Conservation (phyloP, 2,797 vertebrate genomes). For the Protosalanx chinensis region DNA sequence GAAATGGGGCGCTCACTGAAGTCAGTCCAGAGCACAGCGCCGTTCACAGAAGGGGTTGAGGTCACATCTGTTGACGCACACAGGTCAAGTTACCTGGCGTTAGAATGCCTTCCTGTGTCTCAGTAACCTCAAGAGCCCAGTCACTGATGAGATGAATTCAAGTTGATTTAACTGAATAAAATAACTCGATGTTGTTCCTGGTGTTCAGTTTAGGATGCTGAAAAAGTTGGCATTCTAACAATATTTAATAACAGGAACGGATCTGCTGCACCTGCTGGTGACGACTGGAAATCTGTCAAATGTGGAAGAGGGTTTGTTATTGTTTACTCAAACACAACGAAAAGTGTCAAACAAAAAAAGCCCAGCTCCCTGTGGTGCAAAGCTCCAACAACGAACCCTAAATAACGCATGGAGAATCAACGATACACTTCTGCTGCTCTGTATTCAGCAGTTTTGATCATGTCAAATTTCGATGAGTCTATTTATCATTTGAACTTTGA, state of each 20-base stretch:
- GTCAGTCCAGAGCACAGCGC: conserved; percentile 24
- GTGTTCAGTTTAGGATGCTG: too few species aligned
- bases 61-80: conserved; percentile 32
- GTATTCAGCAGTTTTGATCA: neutral
- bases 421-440: neutral
- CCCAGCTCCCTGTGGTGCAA: neutral
- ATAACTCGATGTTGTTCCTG: too few species aligned
- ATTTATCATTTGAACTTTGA: too few species aligned
- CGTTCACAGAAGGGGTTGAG: conserved; percentile 7
- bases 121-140: neutral
- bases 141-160: neutral
- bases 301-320: too few species aligned
- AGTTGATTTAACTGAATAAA: neutral
- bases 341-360: too few species aligned
- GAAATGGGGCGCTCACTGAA: neutral
- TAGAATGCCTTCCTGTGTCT: neutral
- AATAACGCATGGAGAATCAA: neutral
- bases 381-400: neutral
- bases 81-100: neutral
- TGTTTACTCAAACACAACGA: too few species aligned
- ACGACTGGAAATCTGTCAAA: too few species aligned
- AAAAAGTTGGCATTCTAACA: too few species aligned
- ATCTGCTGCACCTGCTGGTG: too few species aligned
- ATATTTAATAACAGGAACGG: too few species aligned
- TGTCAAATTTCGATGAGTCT: too few species aligned